Evolutionary conservation across 2,888 invertebrate genomes (phyloP).

Genomic region (Atrina japonica): DNA sequence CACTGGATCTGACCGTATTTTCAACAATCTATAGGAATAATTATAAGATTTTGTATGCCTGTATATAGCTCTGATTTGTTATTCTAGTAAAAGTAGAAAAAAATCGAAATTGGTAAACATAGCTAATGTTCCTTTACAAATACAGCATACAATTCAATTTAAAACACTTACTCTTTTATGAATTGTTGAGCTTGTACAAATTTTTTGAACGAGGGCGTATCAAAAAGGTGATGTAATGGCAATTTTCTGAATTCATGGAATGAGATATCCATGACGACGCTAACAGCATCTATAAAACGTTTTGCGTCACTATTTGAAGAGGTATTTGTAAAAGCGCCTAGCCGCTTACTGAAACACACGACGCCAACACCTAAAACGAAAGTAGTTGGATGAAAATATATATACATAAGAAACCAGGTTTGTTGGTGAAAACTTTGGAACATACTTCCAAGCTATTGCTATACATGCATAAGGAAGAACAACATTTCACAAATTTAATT

Average conservation of each 20-base stretch:
- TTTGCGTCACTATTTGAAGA: constrained; percentile 57
- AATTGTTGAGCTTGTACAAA: constrained; percentile 54
- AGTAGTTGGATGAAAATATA: too few species aligned
- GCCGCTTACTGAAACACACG: constrained; percentile 77
- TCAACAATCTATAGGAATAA: too few species aligned
- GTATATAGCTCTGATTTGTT: too few species aligned
- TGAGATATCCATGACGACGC: constrained; percentile 72
- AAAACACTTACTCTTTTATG: constrained; percentile 49
- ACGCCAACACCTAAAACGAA: constrained; percentile 70
- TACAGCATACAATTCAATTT: too few species aligned
- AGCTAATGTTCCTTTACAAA: too few species aligned
- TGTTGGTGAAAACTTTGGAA: too few species aligned
- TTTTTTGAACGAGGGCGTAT: constrained; percentile 59
- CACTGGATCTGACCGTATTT: too few species aligned
- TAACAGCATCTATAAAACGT: constrained; percentile 71
- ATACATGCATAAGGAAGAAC: too few species aligned
- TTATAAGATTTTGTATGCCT: too few species aligned
- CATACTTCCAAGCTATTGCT: too few species aligned
- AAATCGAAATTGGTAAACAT: not conserved
- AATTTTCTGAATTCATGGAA: constrained; percentile 73
- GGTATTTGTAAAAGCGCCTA: constrained; percentile 70
- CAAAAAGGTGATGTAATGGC: constrained; percentile 72
- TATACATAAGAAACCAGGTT: too few species aligned
- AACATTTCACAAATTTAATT: too few species aligned
- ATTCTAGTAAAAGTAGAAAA: not conserved